A percentile compares a stretch with the other conserved stretches of the same genome.
Evolutionary conservation across 2,113 vertebrate genomes (phyloP).

Genomic region (Miniopterus natalensis): DNA sequence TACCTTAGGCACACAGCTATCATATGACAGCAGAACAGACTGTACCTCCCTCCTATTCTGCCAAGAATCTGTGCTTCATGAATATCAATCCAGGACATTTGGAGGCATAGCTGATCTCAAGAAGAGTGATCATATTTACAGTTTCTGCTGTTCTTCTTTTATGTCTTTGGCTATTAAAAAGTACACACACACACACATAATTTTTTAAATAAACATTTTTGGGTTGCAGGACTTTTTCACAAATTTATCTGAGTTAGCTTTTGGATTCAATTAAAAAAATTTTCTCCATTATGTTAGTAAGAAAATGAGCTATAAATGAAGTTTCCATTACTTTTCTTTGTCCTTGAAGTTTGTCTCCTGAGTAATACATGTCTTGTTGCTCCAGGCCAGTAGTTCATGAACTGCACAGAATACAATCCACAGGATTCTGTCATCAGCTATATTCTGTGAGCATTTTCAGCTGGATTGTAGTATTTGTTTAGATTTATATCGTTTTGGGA

Average conservation of each 20-base stretch:
- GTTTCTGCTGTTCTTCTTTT: slow-evolving; percentile 35
- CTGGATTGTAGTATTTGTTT: slow-evolving; percentile 31
- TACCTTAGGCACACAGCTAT: slow-evolving; percentile 22
- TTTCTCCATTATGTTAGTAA: neutral
- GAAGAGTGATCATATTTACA: slow-evolving; percentile 32
- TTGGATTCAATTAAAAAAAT: neutral
- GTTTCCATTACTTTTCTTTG: slow-evolving; percentile 27
- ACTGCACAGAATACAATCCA: neutral
- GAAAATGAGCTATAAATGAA: slow-evolving; percentile 50
- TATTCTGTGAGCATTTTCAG: slow-evolving; percentile 12
- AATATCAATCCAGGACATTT: slow-evolving; percentile 62
- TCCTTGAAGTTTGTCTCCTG: neutral
- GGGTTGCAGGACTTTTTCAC: slow-evolving; percentile 47
- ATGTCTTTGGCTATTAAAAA: neutral
- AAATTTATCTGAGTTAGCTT: slow-evolving; percentile 39
- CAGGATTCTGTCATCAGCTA: slow-evolving; percentile 37
- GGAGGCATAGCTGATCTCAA: slow-evolving; percentile 40
- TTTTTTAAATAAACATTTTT: slow-evolving; percentile 5
- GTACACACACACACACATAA: neutral
- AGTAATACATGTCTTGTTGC: neutral
- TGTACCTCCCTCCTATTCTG: slow-evolving; percentile 21
- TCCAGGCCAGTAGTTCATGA: neutral
- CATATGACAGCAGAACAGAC: slow-evolving; percentile 40
- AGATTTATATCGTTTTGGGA: slow-evolving; percentile 8
- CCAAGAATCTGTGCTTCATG: slow-evolving; percentile 69